phyloP scores from a whole-genome alignment of 1,140 invertebrate species.

The Subanguina moxae region DNA sequence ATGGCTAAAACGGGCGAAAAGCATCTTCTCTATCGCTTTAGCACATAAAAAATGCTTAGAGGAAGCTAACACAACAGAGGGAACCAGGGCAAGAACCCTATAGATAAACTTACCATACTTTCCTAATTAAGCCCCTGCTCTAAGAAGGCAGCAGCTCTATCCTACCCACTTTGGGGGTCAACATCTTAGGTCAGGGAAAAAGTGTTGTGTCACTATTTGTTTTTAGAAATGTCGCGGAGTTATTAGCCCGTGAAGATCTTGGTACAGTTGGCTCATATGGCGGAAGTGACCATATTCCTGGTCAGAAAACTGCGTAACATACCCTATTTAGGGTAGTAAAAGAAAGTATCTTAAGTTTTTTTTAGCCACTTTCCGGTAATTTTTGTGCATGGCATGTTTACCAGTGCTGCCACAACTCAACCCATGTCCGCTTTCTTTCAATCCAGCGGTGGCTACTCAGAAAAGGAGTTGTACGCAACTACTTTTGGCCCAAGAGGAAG shows the following conservation, averaged over 20 bases:
- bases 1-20: too few relatives aligned
- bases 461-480: constrained; percentile 16
- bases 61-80: too few relatives aligned
- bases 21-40: too few relatives aligned
- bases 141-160: too few relatives aligned
- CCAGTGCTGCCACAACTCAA: constrained; percentile 13
- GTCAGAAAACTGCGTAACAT: constrained; percentile 14
- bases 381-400: constrained; percentile 17
- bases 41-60: too few relatives aligned
- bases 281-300: constrained; percentile 23
- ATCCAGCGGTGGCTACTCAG: not conserved
- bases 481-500: constrained; percentile 9
- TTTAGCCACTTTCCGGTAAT: constrained; percentile 13
- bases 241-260: constrained; percentile 21
- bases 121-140: too few relatives aligned
- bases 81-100: not conserved
- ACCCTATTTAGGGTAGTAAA: too few relatives aligned
- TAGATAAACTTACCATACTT: not conserved
- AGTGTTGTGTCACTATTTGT: constrained; percentile 2
- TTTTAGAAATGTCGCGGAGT: constrained; percentile 13
- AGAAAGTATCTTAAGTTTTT: too few relatives aligned
- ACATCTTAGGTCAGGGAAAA: too few relatives aligned
- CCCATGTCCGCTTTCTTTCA: constrained; percentile 9
- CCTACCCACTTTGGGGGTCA: not conserved
- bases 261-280: constrained; percentile 19